These are phyloP conservation scores for Toxostoma redivivum DNA, from an alignment of 2,113 vertebrate species.

Conservation along the genomic window DNA sequence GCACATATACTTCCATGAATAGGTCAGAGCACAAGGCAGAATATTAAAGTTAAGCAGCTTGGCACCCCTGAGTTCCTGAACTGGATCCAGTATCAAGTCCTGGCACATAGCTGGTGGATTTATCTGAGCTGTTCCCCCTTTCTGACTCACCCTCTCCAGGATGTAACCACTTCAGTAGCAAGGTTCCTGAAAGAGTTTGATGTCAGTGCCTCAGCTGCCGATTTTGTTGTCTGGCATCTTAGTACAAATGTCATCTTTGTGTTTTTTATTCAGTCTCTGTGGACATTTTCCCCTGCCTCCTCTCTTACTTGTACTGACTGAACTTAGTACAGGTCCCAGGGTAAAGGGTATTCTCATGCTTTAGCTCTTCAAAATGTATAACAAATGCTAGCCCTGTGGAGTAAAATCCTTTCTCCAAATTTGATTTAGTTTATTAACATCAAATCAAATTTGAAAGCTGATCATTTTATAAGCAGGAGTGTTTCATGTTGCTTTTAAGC, in stretches of 20 bases:
- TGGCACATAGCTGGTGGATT: neutral
- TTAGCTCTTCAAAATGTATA: neutral
- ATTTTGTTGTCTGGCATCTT: neutral
- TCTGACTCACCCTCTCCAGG: neutral
- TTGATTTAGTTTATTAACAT: neutral
- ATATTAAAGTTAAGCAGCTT: neutral
- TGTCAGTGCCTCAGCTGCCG: neutral
- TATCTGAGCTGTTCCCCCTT: neutral
- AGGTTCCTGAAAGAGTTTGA: neutral
- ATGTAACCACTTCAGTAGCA: neutral
- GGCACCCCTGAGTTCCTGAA: neutral
- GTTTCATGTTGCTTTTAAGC: neutral
- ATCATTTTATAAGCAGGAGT: neutral
- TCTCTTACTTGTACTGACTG: neutral
- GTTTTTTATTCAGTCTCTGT: neutral
- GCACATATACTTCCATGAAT: neutral
- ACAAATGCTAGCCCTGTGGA: neutral
- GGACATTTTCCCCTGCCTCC: neutral
- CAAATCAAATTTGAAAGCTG: neutral
- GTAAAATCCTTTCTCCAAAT: neutral
- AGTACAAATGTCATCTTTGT: neutral
- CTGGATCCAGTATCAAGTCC: neutral
- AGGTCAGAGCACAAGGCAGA: neutral
- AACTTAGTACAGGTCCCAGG: neutral
- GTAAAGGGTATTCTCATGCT: neutral